Percentiles rank a stretch among this genome's conserved stretches.
These are phyloP conservation scores for Turnix velox DNA, from an alignment of 2,113 vertebrate species.

Conservation along the genomic window DNA sequence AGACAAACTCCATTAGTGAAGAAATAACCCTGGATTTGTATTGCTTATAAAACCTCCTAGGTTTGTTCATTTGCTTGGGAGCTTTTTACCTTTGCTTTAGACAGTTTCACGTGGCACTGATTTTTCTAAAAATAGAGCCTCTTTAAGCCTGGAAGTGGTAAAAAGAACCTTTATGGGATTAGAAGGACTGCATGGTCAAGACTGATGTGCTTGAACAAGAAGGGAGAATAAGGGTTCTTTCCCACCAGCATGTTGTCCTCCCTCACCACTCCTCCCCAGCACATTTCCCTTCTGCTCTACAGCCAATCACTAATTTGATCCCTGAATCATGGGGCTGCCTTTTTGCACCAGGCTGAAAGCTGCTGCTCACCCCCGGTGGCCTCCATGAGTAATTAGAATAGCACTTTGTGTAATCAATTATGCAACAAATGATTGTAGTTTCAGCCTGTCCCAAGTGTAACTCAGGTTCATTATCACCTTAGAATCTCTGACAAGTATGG, in stretches of 20 bases:
- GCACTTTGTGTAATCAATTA: not conserved
- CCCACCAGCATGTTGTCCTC: slow-evolving; percentile 9
- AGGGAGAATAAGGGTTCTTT: slow-evolving; percentile 24
- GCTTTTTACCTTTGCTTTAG: not conserved
- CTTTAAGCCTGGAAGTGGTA: not conserved
- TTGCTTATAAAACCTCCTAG: not conserved
- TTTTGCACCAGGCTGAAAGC: not conserved
- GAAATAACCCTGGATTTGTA: not conserved
- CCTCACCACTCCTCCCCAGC: not conserved
- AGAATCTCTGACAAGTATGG: not conserved
- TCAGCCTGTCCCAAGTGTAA: not conserved
- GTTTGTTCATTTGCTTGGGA: not conserved
- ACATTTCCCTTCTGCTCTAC: not conserved
- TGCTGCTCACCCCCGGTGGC: not conserved
- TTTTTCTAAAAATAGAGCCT: not conserved
- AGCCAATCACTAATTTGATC: not conserved
- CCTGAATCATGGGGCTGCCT: not conserved
- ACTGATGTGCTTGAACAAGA: not conserved
- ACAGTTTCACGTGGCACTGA: not conserved
- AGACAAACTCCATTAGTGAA: not conserved
- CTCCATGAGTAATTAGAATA: not conserved
- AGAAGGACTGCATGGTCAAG: not conserved
- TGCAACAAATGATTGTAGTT: not conserved
- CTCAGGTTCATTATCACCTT: not conserved
- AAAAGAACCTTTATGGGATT: not conserved